Conservation (phyloP, 2,113 vertebrate genomes). For the Semnornis frantzii region DNA sequence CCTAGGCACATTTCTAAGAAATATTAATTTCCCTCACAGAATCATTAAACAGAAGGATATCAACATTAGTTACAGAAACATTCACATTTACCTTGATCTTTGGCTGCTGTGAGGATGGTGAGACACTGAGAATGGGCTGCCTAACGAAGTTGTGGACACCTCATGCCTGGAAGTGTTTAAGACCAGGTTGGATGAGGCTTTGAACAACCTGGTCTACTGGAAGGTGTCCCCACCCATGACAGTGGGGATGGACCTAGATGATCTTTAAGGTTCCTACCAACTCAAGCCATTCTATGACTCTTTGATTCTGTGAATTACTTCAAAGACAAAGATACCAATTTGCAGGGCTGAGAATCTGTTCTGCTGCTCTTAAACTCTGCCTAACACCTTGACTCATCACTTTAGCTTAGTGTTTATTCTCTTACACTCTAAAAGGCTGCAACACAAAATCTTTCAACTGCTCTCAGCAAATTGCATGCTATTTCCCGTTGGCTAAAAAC, state of each 20-base stretch:
- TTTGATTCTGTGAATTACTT: neutral
- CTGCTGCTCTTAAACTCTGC: neutral
- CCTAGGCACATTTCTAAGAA: neutral
- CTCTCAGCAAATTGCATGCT: conserved; percentile 3
- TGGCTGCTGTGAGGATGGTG: neutral
- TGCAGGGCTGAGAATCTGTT: neutral
- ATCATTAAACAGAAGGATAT: neutral
- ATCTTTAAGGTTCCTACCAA: too few species aligned
- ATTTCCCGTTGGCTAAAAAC: conserved; percentile 19
- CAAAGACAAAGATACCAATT: neutral
- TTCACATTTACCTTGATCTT: neutral
- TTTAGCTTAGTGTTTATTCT: neutral
- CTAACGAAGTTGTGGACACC: too few species aligned
- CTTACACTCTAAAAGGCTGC: neutral
- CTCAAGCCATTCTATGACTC: too few species aligned
- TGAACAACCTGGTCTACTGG: too few species aligned
- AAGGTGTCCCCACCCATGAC: too few species aligned
- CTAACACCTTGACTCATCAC: neutral
- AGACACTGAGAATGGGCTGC: too few species aligned
- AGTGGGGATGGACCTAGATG: too few species aligned
- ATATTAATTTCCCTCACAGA: neutral
- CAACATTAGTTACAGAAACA: neutral
- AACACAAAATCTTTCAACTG: conserved; percentile 11
- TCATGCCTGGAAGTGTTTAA: too few species aligned
- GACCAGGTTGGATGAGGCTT: too few species aligned